These are phyloP conservation scores for Cepaea hortensis DNA, from an alignment of 2,888 invertebrate genomes.

Conservation along the genomic window DNA sequence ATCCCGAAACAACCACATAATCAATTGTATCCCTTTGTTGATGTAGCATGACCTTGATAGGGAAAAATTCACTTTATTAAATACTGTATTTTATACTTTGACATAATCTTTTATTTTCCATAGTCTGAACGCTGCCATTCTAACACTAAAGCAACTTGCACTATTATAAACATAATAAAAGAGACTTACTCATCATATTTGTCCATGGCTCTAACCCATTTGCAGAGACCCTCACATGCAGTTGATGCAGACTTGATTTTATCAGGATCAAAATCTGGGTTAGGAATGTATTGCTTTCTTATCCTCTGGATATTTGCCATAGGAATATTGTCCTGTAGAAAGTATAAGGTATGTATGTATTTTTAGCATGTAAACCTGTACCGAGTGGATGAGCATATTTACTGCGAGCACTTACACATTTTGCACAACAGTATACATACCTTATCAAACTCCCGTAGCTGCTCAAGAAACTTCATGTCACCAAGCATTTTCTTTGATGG, in stretches of 20 bases:
- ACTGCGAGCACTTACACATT: background rate
- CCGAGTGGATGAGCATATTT: background rate
- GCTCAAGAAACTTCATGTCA: slow-evolving; percentile 76
- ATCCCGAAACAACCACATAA: too few relatives aligned
- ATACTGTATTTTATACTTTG: too few relatives aligned
- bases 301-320: slow-evolving; percentile 73
- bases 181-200: slow-evolving; percentile 74
- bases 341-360: background rate
- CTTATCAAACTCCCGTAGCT: slow-evolving; percentile 74
- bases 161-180: background rate
- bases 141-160: background rate
- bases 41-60: too few relatives aligned
- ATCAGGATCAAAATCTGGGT: slow-evolving; percentile 93
- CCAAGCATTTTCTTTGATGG: slow-evolving; percentile 76
- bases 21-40: too few relatives aligned
- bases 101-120: too few relatives aligned
- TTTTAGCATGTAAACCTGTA: background rate
- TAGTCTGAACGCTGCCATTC: too few relatives aligned
- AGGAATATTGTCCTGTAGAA: slow-evolving; percentile 74
- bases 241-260: slow-evolving; percentile 90
- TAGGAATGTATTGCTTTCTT: slow-evolving; percentile 78
- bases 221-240: slow-evolving; percentile 87
- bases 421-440: slow-evolving; percentile 53
- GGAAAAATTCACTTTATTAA: too few relatives aligned
- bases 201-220: slow-evolving; percentile 77